Evolutionary conservation across 2,797 vertebrate species (phyloP).

Genomic region (Aythya fuligula): DNA sequence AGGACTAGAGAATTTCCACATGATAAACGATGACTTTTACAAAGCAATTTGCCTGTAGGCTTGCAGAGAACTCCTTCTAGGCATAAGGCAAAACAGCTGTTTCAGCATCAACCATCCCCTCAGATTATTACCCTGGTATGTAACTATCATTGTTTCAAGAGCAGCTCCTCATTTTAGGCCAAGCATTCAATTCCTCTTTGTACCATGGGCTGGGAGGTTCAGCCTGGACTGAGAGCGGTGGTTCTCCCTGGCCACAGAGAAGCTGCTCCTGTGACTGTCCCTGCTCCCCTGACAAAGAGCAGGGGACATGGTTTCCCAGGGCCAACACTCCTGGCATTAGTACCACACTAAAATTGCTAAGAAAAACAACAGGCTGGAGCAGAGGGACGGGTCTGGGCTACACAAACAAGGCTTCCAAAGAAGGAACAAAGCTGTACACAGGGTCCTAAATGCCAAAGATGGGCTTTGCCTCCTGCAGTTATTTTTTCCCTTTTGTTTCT

Average conservation of each 20-base stretch:
- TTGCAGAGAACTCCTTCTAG: neutral
- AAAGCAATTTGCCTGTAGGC: neutral
- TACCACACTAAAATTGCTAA: neutral
- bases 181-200: fast-evolving
- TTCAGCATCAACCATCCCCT: neutral
- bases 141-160: neutral
- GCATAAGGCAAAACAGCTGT: neutral
- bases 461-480: slow-evolving; percentile 45
- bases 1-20: neutral
- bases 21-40: neutral
- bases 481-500: slow-evolving; percentile 48
- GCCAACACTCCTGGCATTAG: slow-evolving; percentile 16
- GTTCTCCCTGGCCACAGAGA: neutral
- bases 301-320: neutral
- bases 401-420: slow-evolving; percentile 28
- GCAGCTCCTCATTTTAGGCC: neutral
- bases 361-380: slow-evolving; percentile 20
- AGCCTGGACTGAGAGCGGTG: fast-evolving
- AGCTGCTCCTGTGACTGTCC: neutral
- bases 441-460: slow-evolving; percentile 20
- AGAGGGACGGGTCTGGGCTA: neutral
- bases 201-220: neutral
- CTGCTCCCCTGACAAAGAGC: neutral
- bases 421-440: neutral
- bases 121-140: neutral